These are phyloP conservation scores for Rhabdornis inornatus DNA, from an alignment of 2,113 vertebrate species.

Conservation along the genomic window DNA sequence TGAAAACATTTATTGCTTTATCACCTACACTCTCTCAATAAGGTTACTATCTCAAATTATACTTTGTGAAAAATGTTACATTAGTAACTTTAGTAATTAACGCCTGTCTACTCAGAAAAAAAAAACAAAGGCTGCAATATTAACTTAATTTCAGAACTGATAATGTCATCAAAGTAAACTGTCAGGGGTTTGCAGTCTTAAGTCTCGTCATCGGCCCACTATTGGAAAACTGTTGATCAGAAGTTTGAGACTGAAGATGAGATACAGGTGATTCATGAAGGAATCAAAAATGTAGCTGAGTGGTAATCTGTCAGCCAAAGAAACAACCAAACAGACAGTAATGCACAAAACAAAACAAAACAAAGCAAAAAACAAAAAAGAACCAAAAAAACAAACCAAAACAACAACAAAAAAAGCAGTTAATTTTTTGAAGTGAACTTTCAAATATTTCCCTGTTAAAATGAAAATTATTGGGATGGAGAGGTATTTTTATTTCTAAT, in stretches of 20 bases:
- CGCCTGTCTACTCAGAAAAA: neutral
- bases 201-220: neutral
- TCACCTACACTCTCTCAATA: neutral
- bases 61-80: neutral
- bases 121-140: neutral
- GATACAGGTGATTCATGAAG: neutral
- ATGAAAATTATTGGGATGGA: neutral
- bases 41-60: neutral
- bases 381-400: no score
- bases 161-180: neutral
- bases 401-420: neutral
- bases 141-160: neutral
- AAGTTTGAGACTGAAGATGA: neutral
- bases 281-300: neutral
- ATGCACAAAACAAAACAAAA: neutral
- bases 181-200: neutral
- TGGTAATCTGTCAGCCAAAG: neutral
- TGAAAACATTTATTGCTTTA: neutral
- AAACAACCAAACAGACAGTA: neutral
- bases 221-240: neutral
- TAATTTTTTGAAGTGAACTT: neutral
- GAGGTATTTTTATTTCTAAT: neutral
- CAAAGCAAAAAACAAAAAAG: no score
- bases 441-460: neutral
- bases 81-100: neutral